A percentile compares a stretch with the other conserved stretches of the same genome.
Conservation (phyloP, 2,113 vertebrate genomes). For the Pao palembangensis region DNA sequence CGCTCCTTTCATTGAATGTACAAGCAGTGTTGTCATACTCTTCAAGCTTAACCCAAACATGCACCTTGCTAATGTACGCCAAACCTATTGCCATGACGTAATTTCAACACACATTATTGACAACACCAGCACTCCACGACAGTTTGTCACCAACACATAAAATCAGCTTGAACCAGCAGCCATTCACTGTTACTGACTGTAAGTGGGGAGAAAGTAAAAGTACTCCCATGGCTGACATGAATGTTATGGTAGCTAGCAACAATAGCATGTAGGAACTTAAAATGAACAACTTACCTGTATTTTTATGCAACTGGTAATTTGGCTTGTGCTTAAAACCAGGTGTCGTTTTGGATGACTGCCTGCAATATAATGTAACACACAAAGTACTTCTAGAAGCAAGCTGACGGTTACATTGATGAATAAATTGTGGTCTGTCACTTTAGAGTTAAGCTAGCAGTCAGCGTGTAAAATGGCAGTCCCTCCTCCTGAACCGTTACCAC, state of each 20-base stretch:
- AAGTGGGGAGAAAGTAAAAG: no score
- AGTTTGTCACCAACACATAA: no score
- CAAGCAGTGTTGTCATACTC: no score
- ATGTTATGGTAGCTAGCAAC: slow-evolving; percentile 14
- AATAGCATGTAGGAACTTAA: slow-evolving; percentile 20
- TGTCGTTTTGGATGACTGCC: slow-evolving; percentile 1
- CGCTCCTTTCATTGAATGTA: not conserved
- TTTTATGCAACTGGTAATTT: slow-evolving; percentile 23
- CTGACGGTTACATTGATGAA: not conserved
- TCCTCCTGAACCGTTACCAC: slow-evolving; percentile 25
- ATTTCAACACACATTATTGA: not conserved
- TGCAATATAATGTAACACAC: not conserved
- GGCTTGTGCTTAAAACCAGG: slow-evolving; percentile 26
- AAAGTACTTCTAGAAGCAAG: not conserved
- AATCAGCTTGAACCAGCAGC: no score
- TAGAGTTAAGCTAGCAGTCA: slow-evolving; percentile 18
- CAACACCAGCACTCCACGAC: no score
- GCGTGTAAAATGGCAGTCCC: slow-evolving; percentile 49
- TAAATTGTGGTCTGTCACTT: slow-evolving; percentile 20
- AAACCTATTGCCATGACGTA: not conserved
- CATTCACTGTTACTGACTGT: no score
- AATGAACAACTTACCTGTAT: slow-evolving; percentile 42
- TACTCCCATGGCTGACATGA: no score
- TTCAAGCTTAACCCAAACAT: not conserved
- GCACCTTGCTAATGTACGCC: no score